Base-by-base conservation (phyloP, 1,140 invertebrate genomes). In the Lepidotrigona ventralis region DNA sequence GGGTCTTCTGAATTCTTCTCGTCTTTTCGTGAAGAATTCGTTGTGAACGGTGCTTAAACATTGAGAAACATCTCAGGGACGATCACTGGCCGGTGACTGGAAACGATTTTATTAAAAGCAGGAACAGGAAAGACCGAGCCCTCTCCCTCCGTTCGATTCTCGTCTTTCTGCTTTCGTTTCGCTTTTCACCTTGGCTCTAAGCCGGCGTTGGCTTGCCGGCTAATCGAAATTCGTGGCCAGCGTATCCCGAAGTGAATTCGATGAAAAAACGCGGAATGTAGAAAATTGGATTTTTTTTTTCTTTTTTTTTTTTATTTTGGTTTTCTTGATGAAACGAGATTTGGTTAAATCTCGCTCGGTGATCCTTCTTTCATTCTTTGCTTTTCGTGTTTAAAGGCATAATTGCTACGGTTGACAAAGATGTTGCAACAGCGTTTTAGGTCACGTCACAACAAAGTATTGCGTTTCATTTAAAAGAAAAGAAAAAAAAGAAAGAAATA, bases 1-100 rank as follows among this genome's bases (percentile, higher is more conserved):
- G 33, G 39, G 39, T 46, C 39, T 46, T 46, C 39, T 46, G 8
- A 0, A 46, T 46, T 46, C 8, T 46, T 46, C 39, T 46, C 39
- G 39, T 46, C 39, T 0, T 46, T 46, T 46, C 39, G 39, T 11
- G 39, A 0, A 39, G 39, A 8, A 46, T 46, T 46, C 39, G 6
- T 75, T 29, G 33, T 51, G 60, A 56, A 51, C 53, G 29, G 17
- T 17, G 19, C 53, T 29, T 46, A 29, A 60, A 21, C 64, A 29
- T 76, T 69, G 33, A 56, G 53, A 51, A 76, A 46, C 23, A 75
- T 58, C 80, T 69, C 63, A 56, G 51, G 60, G 72, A 68, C 72
- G 80, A 54, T 71, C 69, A 17, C 12, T 15, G 21, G 21, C 14
- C 70, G 29, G 46, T 64, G 64, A 76, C 73, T 29, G 68, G 46